A percentile compares a stretch with the other conserved stretches of the same genome.
phyloP scores from a whole-genome alignment of 2,797 vertebrate genomes.

The Cyclopterus lumpus region DNA sequence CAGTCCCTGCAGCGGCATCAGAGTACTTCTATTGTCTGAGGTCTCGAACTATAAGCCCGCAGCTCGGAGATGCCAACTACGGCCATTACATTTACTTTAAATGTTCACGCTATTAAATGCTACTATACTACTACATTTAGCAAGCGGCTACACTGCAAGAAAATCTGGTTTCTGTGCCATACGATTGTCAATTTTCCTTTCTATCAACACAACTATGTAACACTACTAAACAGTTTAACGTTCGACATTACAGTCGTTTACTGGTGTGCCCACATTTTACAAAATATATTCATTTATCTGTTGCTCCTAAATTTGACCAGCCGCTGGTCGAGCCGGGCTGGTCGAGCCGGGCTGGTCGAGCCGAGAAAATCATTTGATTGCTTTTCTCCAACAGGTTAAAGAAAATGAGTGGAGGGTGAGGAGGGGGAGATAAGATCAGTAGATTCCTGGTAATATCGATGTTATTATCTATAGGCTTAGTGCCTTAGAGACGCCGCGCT shows the following conservation, averaged over 20 bases:
- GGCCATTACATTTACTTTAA: neutral
- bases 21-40: neutral
- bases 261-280: no score
- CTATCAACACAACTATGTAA: no score
- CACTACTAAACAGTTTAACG: neutral
- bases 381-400: slow-evolving; percentile 47
- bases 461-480: slow-evolving; percentile 60
- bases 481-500: slow-evolving; percentile 1
- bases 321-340: neutral
- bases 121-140: no score
- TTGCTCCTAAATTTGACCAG: neutral
- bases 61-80: neutral
- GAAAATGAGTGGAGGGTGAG: slow-evolving; percentile 16
- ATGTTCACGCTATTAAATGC: neutral
- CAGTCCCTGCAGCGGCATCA: slow-evolving; percentile 13
- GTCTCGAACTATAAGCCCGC: neutral
- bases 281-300: neutral
- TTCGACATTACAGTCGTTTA: neutral
- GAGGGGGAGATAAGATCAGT: slow-evolving; percentile 45
- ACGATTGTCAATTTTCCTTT: no score
- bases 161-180: no score
- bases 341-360: neutral
- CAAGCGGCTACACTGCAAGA: no score
- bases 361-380: slow-evolving; percentile 28
- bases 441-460: slow-evolving; percentile 53